Percentiles rank a stretch among this genome's conserved stretches.
These are phyloP conservation scores for Asteroscopus sphinx DNA, from an alignment of 2,888 invertebrate species.

Conservation along the genomic window DNA sequence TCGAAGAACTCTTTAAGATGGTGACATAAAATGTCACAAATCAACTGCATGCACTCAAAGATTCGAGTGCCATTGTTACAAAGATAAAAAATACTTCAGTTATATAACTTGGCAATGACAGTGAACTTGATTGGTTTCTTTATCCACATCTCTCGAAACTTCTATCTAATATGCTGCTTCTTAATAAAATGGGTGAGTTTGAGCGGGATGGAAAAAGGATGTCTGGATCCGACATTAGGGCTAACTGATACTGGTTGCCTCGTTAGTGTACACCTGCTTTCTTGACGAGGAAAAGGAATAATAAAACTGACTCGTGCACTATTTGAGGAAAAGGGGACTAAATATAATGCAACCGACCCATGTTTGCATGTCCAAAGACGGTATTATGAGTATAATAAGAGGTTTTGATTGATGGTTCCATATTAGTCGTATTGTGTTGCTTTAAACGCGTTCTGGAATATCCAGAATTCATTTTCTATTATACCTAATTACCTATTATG, in stretches of 20 bases:
- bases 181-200: slow-evolving; percentile 17
- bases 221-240: slow-evolving; percentile 28
- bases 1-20: slow-evolving; percentile 17
- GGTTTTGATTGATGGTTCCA: slow-evolving; percentile 31
- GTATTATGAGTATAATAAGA: slow-evolving; percentile 32
- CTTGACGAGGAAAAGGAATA: slow-evolving; percentile 44
- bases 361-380: slow-evolving; percentile 21
- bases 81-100: slow-evolving; percentile 17
- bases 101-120: slow-evolving; percentile 34
- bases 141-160: slow-evolving; percentile 26
- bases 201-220: slow-evolving; percentile 32
- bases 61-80: slow-evolving; percentile 24
- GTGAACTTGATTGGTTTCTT: slow-evolving; percentile 41
- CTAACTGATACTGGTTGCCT: slow-evolving; percentile 41
- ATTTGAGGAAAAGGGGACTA: slow-evolving; percentile 46
- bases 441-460: slow-evolving; percentile 2
- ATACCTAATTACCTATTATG: slow-evolving; percentile 9
- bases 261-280: slow-evolving; percentile 55
- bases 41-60: slow-evolving; percentile 13
- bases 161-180: slow-evolving; percentile 6
- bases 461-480: slow-evolving; percentile 8
- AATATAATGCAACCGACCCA: slow-evolving; percentile 33
- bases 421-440: slow-evolving; percentile 16
- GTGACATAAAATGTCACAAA: slow-evolving; percentile 20
- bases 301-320: slow-evolving; percentile 33